These are phyloP conservation scores for Sebastolobus alascanus DNA, from an alignment of 2,797 vertebrate genomes.

Conservation along the genomic window DNA sequence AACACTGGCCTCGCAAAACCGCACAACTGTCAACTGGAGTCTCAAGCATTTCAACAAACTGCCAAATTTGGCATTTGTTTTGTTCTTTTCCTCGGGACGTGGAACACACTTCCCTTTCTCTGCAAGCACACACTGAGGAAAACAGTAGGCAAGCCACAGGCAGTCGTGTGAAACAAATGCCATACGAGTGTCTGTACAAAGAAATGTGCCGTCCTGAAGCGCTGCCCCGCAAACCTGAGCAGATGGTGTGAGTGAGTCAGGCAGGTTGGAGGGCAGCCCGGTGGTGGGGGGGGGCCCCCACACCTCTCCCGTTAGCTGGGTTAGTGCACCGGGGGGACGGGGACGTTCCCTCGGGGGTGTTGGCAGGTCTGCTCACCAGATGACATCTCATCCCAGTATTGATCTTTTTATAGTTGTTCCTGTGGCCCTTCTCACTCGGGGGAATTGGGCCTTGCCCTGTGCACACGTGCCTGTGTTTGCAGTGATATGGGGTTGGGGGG, in stretches of 20 bases:
- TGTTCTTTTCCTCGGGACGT: slow-evolving; percentile 51
- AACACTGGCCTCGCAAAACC: slow-evolving; percentile 35
- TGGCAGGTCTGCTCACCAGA: slow-evolving; percentile 85
- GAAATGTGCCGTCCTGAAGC: slow-evolving; percentile 57
- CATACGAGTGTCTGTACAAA: slow-evolving; percentile 54
- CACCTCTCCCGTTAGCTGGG: slow-evolving; percentile 67
- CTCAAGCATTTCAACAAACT: slow-evolving; percentile 58
- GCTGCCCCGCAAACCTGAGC: slow-evolving; percentile 75
- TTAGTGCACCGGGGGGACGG: slow-evolving; percentile 70
- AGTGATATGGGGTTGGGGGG: slow-evolving; percentile 26
- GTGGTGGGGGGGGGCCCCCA: slow-evolving; percentile 34
- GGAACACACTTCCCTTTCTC: slow-evolving; percentile 36
- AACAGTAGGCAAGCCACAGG: slow-evolving; percentile 70
- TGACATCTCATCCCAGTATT: slow-evolving; percentile 85
- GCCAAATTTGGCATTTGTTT: slow-evolving; percentile 51
- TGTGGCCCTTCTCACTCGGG: slow-evolving; percentile 67
- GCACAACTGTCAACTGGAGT: slow-evolving; percentile 52
- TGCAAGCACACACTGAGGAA: slow-evolving; percentile 52
- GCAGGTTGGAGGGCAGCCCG: slow-evolving; percentile 76
- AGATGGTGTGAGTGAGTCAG: slow-evolving; percentile 79
- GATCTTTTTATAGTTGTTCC: slow-evolving; percentile 81
- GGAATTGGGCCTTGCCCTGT: slow-evolving; percentile 64
- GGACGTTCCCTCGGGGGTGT: slow-evolving; percentile 78
- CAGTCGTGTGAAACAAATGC: slow-evolving; percentile 75
- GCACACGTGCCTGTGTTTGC: slow-evolving; percentile 65